Percentiles rank a stretch among this genome's conserved stretches.
Evolutionary conservation across 2,888 invertebrate genomes (phyloP).

Genomic region (Cheilosia pagana): DNA sequence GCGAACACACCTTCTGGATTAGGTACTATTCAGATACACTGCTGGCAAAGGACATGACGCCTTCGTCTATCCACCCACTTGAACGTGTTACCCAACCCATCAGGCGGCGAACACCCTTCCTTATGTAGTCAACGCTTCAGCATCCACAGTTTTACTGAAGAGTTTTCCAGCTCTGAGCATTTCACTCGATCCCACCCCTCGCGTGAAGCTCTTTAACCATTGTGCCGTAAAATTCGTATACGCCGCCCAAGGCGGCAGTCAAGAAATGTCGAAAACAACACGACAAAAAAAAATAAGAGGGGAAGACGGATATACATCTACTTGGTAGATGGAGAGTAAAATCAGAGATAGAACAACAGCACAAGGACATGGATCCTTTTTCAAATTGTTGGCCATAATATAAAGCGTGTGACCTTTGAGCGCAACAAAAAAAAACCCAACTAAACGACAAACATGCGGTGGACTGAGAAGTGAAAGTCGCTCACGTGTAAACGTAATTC

Average conservation of each 20-base stretch:
- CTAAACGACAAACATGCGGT: slow-evolving; percentile 3
- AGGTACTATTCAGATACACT: slow-evolving; percentile 22
- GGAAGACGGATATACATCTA: neutral
- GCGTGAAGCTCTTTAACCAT: slow-evolving; percentile 29
- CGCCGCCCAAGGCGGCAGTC: slow-evolving; percentile 16
- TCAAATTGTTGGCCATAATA: slow-evolving; percentile 13
- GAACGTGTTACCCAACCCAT: slow-evolving; percentile 27
- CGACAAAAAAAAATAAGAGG: slow-evolving; percentile 5
- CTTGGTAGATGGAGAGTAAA: slow-evolving; percentile 29
- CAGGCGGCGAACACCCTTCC: slow-evolving; percentile 2
- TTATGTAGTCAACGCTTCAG: neutral
- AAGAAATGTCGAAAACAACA: slow-evolving; percentile 23
- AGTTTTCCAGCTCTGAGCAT: slow-evolving; percentile 50
- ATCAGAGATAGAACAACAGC: slow-evolving; percentile 35
- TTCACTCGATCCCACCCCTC: slow-evolving; percentile 2
- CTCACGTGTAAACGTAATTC: slow-evolving; percentile 27
- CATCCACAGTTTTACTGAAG: slow-evolving; percentile 28
- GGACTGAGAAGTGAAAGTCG: slow-evolving; percentile 16
- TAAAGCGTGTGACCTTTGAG: slow-evolving; percentile 32
- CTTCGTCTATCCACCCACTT: slow-evolving; percentile 25
- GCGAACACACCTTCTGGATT: slow-evolving; percentile 66
- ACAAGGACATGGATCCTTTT: slow-evolving; percentile 31
- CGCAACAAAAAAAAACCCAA: neutral
- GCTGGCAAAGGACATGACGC: slow-evolving; percentile 7
- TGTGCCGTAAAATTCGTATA: slow-evolving; percentile 40